A percentile compares a stretch with the other conserved stretches of the same genome.
Conservation (phyloP, 2,113 vertebrate genomes). For the Serilophus lunatus region DNA sequence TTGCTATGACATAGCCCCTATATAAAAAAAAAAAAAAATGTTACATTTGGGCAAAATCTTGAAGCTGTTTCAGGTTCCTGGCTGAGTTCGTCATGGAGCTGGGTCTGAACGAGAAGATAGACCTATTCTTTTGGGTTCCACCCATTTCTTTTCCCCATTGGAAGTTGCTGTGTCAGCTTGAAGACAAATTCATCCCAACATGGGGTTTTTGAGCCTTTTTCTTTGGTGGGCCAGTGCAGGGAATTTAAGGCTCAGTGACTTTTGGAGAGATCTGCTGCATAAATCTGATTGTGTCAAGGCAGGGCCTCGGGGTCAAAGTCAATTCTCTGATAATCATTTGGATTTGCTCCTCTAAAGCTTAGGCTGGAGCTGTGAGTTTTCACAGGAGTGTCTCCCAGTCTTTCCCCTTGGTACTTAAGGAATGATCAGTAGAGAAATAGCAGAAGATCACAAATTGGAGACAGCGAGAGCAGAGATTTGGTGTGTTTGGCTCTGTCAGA, state of each 20-base stretch:
- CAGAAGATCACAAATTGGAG: background rate
- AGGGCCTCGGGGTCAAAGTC: background rate
- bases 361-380: background rate
- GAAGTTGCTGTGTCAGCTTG: background rate
- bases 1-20: background rate
- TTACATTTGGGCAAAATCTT: background rate
- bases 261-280: background rate
- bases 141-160: background rate
- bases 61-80: background rate
- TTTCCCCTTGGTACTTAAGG: background rate
- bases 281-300: background rate
- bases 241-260: background rate
- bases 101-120: background rate
- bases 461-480: background rate
- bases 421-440: background rate
- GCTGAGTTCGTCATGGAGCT: background rate
- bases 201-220: background rate
- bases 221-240: background rate
- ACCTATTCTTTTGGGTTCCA: background rate
- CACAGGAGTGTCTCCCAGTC: background rate
- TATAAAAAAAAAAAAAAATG: background rate
- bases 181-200: background rate
- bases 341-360: background rate
- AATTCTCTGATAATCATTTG: background rate
- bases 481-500: background rate